A percentile compares a stretch with the other conserved stretches of the same genome.
phyloP scores from a whole-genome alignment of 2,888 invertebrate genomes.

The Yponomeuta sedellus region DNA sequence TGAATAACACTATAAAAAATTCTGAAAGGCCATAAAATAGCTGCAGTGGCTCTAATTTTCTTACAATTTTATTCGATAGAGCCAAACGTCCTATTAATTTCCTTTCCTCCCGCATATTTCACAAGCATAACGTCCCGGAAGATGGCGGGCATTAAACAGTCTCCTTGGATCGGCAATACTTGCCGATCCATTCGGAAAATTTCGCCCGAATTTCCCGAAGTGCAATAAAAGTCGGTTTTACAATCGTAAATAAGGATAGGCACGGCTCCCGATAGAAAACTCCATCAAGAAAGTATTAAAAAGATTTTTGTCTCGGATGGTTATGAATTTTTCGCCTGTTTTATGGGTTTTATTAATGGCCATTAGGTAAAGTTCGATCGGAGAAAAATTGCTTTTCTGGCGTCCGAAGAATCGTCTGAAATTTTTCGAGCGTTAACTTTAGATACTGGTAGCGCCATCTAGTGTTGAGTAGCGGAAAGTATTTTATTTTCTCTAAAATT shows the following conservation, averaged over 20 bases:
- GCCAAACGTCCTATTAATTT: not conserved
- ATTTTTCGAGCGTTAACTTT: conserved; percentile 11
- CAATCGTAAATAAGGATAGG: conserved; percentile 25
- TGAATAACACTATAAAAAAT: too few relatives aligned
- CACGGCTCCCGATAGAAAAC: not conserved
- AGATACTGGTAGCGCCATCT: conserved; percentile 52
- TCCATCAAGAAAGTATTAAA: not conserved
- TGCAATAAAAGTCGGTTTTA: conserved; percentile 34
- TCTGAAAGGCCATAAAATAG: not conserved
- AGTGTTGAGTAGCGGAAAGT: conserved; percentile 46
- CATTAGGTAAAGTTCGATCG: conserved; percentile 11
- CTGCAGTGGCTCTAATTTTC: not conserved
- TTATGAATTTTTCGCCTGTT: conserved; percentile 15
- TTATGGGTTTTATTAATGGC: conserved; percentile 10
- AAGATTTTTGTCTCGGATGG: conserved; percentile 10
- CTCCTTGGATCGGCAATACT: conserved; percentile 18
- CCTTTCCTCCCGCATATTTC: conserved; percentile 15
- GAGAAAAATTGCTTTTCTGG: not conserved
- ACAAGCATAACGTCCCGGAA: conserved; percentile 22
- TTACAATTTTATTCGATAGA: not conserved
- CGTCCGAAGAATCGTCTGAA: not conserved
- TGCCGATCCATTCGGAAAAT: conserved; percentile 11
- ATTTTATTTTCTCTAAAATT: not conserved
- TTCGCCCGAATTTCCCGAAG: not conserved
- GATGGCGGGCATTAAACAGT: conserved; percentile 22